Conservation (phyloP, 2,113 vertebrate species). For the Bathybates hornii region DNA sequence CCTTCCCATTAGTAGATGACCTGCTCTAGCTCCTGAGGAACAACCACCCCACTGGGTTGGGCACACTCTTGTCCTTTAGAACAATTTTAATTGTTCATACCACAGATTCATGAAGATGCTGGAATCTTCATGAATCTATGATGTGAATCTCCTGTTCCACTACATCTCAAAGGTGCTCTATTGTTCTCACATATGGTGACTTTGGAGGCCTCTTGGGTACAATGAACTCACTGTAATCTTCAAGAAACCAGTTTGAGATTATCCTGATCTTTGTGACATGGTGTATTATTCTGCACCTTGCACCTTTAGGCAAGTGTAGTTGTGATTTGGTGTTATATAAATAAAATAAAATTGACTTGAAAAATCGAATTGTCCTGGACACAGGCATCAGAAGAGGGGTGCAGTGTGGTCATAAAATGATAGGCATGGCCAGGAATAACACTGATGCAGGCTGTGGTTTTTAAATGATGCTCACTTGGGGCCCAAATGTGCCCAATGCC, state of each 20-base stretch:
- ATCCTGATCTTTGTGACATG: not conserved
- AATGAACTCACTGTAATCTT: not conserved
- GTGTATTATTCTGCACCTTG: not conserved
- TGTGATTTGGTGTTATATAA: not conserved
- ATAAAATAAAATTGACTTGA: not conserved
- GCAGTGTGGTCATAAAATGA: not conserved
- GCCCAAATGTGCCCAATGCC: not conserved
- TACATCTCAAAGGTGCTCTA: not conserved
- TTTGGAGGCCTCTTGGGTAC: not conserved
- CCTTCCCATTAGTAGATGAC: not conserved
- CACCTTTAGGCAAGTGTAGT: not conserved
- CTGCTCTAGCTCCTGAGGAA: not conserved
- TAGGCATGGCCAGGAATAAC: not conserved
- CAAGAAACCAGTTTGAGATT: not conserved
- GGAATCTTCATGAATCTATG: not conserved
- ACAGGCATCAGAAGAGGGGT: not conserved
- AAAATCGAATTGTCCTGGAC: not conserved
- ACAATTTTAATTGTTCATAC: not conserved
- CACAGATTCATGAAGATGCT: not conserved
- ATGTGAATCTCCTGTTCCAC: not conserved
- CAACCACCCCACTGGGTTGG: fast-evolving
- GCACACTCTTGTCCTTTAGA: not conserved
- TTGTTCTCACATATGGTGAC: not conserved
- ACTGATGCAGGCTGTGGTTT: not conserved
- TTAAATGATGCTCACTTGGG: not conserved